phyloP scores from a whole-genome alignment of 1,140 invertebrate genomes.

The Scaptomyza hsui region DNA sequence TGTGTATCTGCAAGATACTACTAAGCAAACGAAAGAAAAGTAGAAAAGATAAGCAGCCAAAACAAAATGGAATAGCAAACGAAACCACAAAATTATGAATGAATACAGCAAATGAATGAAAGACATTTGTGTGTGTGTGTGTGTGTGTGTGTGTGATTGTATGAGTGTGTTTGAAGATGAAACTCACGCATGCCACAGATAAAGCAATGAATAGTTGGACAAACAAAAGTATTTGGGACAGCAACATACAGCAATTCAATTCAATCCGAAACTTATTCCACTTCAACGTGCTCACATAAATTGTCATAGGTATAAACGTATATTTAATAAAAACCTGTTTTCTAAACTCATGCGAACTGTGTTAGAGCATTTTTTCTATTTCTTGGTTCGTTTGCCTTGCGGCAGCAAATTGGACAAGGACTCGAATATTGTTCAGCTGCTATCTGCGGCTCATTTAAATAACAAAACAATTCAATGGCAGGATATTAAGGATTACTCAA shows the following conservation, averaged over 20 bases:
- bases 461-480: conserved; percentile 59
- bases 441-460: conserved; percentile 69
- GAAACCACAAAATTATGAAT: conserved; percentile 56
- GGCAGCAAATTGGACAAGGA: conserved; percentile 80
- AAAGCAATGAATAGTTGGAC: conserved; percentile 51
- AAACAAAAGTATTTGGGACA: conserved; percentile 24
- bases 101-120: conserved; percentile 67
- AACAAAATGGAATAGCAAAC: conserved; percentile 53
- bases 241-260: conserved; percentile 31
- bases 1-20: conserved; percentile 59
- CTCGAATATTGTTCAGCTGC: conserved; percentile 58
- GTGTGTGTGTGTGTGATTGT: conserved; percentile 21
- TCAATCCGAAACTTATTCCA: conserved; percentile 40
- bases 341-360: conserved; percentile 13
- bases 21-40: conserved; percentile 12
- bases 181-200: conserved; percentile 56
- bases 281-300: conserved; percentile 19
- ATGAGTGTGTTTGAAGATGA: conserved; percentile 47
- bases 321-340: conserved; percentile 67
- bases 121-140: conserved; percentile 21
- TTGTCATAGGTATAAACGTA: no score
- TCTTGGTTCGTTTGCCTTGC: conserved; percentile 46
- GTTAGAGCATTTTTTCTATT: conserved; percentile 3
- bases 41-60: conserved; percentile 44
- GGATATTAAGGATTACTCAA: conserved; percentile 57